Conservation (phyloP, 2,113 vertebrate genomes). For the Podocnemis expansa region DNA sequence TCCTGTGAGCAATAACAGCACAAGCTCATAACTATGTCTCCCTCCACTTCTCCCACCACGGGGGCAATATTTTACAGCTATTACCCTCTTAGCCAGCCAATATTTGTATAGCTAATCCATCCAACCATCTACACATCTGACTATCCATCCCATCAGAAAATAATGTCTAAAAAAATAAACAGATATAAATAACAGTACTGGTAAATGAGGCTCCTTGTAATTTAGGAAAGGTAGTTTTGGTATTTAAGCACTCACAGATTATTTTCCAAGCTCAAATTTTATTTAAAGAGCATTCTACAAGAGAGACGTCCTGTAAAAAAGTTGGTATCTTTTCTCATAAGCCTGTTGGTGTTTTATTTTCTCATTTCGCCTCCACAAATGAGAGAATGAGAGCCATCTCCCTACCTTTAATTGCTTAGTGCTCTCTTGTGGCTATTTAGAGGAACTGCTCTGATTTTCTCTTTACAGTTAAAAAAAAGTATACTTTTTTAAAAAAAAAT, state of each 20-base stretch:
- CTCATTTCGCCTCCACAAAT: background rate
- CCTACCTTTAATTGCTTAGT: conserved; percentile 76
- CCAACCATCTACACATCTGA: background rate
- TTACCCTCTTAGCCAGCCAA: accelerated
- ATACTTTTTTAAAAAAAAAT: background rate
- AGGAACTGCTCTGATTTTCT: conserved; percentile 66
- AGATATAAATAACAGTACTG: conserved; percentile 7
- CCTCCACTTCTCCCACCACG: background rate
- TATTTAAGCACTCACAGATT: background rate
- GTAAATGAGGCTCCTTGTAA: background rate
- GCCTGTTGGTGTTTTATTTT: background rate
- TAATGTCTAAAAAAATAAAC: background rate
- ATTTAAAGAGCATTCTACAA: background rate
- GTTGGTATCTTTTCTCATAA: background rate
- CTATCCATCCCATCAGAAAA: background rate
- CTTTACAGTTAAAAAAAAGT: accelerated
- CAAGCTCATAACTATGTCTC: background rate
- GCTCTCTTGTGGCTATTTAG: conserved; percentile 81
- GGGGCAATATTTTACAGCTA: background rate
- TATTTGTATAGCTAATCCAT: background rate
- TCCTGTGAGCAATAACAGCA: conserved; percentile 5
- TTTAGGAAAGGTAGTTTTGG: background rate
- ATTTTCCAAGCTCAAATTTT: accelerated
- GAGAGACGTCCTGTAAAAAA: background rate
- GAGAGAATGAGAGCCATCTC: conserved; percentile 6